These are phyloP conservation scores for Drosophila littoralis DNA, from an alignment of 1,140 invertebrate species.

Conservation along the genomic window DNA sequence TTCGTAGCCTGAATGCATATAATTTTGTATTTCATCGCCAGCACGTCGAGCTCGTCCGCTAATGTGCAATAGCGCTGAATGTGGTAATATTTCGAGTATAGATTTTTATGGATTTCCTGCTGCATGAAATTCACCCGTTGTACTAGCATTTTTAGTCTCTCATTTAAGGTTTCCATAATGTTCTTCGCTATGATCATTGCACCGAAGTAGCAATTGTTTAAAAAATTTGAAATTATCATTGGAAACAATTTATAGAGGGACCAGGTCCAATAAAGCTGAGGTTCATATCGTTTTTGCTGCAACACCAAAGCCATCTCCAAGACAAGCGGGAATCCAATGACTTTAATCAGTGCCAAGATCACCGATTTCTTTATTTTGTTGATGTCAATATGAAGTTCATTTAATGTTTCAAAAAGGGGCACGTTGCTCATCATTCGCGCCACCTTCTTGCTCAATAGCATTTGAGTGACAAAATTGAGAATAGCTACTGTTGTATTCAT, in stretches of 20 bases:
- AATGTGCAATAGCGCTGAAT: conserved; percentile 66
- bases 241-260: conserved; percentile 66
- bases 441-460: conserved; percentile 43
- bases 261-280: conserved; percentile 50
- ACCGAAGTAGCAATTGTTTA: conserved; percentile 73
- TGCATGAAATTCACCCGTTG: conserved; percentile 66
- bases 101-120: conserved; percentile 25
- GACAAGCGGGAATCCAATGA: conserved; percentile 54
- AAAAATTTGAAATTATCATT: conserved; percentile 61
- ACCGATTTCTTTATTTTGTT: conserved; percentile 40
- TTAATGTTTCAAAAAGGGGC: conserved; percentile 54
- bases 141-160: conserved; percentile 33
- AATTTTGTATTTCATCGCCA: conserved; percentile 49
- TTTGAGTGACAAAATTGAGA: conserved; percentile 62
- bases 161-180: conserved; percentile 58
- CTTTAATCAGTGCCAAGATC: conserved; percentile 49
- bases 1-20: conserved; percentile 49
- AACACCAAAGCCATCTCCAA: conserved; percentile 58
- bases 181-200: conserved; percentile 60
- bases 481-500: conserved; percentile 69
- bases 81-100: conserved; percentile 62
- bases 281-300: conserved; percentile 54
- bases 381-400: conserved; percentile 39
- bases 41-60: conserved; percentile 66
- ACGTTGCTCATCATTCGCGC: conserved; percentile 57